Conservation (phyloP, 1,140 invertebrate species). For the Cyclina sinensis region DNA sequence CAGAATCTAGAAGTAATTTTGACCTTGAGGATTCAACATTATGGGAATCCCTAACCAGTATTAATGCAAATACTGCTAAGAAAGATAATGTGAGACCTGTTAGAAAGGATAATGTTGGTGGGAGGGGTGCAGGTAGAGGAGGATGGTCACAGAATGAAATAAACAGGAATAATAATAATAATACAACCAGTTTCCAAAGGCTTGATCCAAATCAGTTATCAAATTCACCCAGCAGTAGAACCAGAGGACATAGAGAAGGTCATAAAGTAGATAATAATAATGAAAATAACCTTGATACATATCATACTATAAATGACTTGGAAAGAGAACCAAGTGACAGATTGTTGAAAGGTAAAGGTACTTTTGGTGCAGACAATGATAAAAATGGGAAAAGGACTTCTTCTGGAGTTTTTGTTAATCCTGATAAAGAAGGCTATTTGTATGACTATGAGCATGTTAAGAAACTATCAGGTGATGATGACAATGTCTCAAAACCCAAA, state of each 20-base stretch:
- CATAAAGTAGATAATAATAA: neutral
- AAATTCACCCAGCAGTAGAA: conserved; percentile 51
- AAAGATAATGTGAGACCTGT: neutral
- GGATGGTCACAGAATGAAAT: neutral
- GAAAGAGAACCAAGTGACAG: conserved; percentile 1
- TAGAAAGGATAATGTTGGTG: neutral
- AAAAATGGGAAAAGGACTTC: neutral
- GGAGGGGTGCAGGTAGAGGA: too few relatives aligned
- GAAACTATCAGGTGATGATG: conserved; percentile 49
- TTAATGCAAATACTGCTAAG: conserved; percentile 31
- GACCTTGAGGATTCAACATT: conserved; percentile 48
- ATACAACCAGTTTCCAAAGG: conserved; percentile 6
- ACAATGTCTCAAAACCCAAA: conserved; percentile 13
- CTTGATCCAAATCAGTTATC: conserved; percentile 58
- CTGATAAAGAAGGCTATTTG: conserved; percentile 66
- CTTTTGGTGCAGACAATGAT: conserved; percentile 9
- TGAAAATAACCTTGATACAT: conserved; percentile 4
- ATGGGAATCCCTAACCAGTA: conserved; percentile 61
- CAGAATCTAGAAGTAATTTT: conserved; percentile 56
- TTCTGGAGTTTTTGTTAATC: conserved; percentile 54
- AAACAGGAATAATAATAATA: conserved; percentile 7
- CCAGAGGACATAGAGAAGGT: conserved; percentile 9
- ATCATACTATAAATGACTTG: conserved; percentile 53
- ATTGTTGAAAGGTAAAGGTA: neutral
- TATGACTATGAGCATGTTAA: conserved; percentile 69